Evolutionary conservation across 2,797 vertebrate species (phyloP), one percentile per base, ranked within the genome.

Genomic region (Notoglanidium macrostoma): DNA sequence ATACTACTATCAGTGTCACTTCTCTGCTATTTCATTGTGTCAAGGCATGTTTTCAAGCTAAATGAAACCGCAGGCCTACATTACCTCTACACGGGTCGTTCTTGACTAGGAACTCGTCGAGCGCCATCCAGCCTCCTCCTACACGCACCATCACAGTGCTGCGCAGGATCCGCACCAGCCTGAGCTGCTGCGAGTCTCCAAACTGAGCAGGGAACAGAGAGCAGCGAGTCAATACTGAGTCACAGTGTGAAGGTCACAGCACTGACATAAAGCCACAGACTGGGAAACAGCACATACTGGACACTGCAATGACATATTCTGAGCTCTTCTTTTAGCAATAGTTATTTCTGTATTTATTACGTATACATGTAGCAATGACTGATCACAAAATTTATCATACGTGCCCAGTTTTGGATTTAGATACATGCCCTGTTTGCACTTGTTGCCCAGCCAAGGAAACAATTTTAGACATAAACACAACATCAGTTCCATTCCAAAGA

Each of bases 61-160:
- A 21, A n/a, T 0, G 4, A 84, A 70, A 68, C n/a, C n/a, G 5
- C 46, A 67, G 80, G 15, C 80, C 77, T 91, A 70, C 85, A 85
- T 93, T 95, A 99, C 98, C 98, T 96, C 98, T 95, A 94, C 98
- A 99, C 15, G 98, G 98, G 93, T 99, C 98, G 0, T 99, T 99
- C 96, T 99, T 99, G 93, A 99, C 98, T 87, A 99, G 94, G 94
- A 99, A 99, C 94, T 99, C 98, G 89, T 99, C 98, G 8, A 99
- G 96, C 1, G 98, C 98, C 98, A 99, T 99, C 98, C 98, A 99
- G 91, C 98, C 98, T 82, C 98, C 98, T 87, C 98, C 98, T 57
- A 99, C 98, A 0, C 98, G 97, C 92, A 99, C 98, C 98, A 99
- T 99, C 89, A 99, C 98, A 0, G 98, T 99, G 91, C 98, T 99